phyloP scores from a whole-genome alignment of 2,888 invertebrate species.

The Caenorhabditis becei region DNA sequence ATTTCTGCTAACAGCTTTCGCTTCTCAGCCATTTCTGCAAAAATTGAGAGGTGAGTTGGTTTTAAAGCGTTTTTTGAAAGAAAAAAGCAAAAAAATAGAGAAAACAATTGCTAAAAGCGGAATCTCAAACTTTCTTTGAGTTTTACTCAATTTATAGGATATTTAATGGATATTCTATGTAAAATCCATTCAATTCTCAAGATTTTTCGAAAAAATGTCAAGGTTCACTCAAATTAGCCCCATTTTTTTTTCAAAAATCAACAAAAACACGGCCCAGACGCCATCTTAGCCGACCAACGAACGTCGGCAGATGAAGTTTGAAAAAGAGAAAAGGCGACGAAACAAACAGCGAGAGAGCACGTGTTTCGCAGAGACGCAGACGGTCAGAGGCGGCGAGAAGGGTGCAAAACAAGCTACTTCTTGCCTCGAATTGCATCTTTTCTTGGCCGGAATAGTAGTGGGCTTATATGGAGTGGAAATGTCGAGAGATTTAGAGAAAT shows the following conservation, averaged over 20 bases:
- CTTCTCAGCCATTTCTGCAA: constrained; percentile 73
- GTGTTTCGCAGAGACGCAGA: constrained; percentile 3
- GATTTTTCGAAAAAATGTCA: neutral
- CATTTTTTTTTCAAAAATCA: neutral
- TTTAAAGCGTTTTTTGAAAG: neutral
- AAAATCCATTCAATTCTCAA: too few relatives aligned
- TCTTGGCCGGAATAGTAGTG: neutral
- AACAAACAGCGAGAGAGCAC: constrained; percentile 9
- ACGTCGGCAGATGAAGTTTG: constrained; percentile 15
- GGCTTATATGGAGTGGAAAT: neutral
- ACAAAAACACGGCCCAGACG: neutral
- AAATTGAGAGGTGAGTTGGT: neutral
- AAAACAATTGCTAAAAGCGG: constrained; percentile 1
- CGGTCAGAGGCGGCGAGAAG: constrained; percentile 1
- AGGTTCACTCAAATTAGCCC: neutral
- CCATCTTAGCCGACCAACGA: constrained; percentile 7
- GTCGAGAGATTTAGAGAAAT: constrained; percentile 5
- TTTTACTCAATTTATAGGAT: too few relatives aligned
- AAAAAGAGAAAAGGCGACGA: constrained; percentile 15
- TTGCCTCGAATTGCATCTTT: constrained; percentile 3
- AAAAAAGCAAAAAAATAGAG: neutral
- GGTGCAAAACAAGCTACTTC: constrained; percentile 53
- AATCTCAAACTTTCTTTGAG: neutral
- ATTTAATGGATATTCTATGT: too few relatives aligned
- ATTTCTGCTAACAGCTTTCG: constrained; percentile 80